A percentile compares a stretch with the other conserved stretches of the same genome.
These are phyloP conservation scores for Thera britannica DNA, from an alignment of 2,888 invertebrate genomes.

Conservation along the genomic window DNA sequence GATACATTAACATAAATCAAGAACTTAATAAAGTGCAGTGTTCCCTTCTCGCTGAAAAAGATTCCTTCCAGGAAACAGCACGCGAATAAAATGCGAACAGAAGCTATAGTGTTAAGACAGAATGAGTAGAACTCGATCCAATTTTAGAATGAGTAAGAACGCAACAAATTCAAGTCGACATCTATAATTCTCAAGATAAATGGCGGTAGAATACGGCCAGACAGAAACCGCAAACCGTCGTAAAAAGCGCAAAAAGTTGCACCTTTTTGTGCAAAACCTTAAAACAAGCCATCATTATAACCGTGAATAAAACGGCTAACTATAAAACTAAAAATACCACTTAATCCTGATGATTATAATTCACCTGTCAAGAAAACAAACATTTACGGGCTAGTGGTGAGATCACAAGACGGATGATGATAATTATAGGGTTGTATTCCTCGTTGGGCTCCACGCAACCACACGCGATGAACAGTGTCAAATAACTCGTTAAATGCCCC, in stretches of 20 bases:
- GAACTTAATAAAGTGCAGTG: too few relatives aligned
- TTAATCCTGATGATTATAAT: constrained; percentile 63
- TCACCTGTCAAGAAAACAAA: constrained; percentile 75
- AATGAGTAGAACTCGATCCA: not conserved
- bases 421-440: constrained; percentile 66
- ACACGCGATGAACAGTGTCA: constrained; percentile 79
- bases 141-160: constrained; percentile 10
- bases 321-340: constrained; percentile 48
- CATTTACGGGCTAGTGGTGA: constrained; percentile 60
- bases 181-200: constrained; percentile 32
- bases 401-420: constrained; percentile 50
- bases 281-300: constrained; percentile 42
- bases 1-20: too few relatives aligned
- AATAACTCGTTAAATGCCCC: constrained; percentile 80
- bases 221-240: constrained; percentile 4
- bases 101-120: too few relatives aligned
- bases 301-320: constrained; percentile 53
- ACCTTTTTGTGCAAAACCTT: constrained; percentile 3
- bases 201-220: constrained; percentile 9
- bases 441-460: constrained; percentile 54
- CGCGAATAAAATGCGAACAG: too few relatives aligned
- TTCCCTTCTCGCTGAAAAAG: too few relatives aligned
- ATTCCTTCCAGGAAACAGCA: too few relatives aligned
- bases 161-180: constrained; percentile 14
- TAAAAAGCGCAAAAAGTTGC: constrained; percentile 20